Evolutionary conservation across 1,140 invertebrate species (phyloP).

Genomic region (Samia ricini): DNA sequence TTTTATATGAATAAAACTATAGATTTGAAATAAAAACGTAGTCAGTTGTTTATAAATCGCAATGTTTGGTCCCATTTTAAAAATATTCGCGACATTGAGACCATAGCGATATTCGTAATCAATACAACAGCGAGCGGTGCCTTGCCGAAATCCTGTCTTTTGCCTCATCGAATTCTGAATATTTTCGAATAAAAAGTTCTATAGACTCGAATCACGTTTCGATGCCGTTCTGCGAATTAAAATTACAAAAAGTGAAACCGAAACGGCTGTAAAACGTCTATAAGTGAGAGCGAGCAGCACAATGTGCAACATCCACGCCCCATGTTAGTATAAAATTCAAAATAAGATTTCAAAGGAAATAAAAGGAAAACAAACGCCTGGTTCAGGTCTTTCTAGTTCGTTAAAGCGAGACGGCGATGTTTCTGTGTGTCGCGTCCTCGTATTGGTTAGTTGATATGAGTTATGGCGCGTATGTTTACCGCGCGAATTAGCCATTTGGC

Average conservation of each 20-base stretch:
- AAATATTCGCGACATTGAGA: neutral
- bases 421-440: slow-evolving; percentile 41
- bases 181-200: slow-evolving; percentile 69
- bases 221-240: slow-evolving; percentile 75
- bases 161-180: slow-evolving; percentile 62
- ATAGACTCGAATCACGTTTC: slow-evolving; percentile 70
- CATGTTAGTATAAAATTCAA: slow-evolving; percentile 72
- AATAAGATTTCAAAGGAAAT: slow-evolving; percentile 73
- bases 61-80: neutral
- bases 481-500: slow-evolving; percentile 72
- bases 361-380: slow-evolving; percentile 70
- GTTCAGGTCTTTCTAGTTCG: slow-evolving; percentile 64
- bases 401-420: slow-evolving; percentile 56
- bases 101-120: slow-evolving; percentile 28
- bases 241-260: slow-evolving; percentile 73
- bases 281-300: slow-evolving; percentile 49
- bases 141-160: slow-evolving; percentile 55
- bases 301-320: slow-evolving; percentile 71
- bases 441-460: slow-evolving; percentile 67
- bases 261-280: slow-evolving; percentile 36
- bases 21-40: neutral
- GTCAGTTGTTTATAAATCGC: too few species aligned
- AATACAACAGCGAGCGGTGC: slow-evolving; percentile 27
- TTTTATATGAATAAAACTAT: too few species aligned
- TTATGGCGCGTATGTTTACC: slow-evolving; percentile 71